Evolutionary conservation across 2,113 vertebrate genomes (phyloP), one percentile per base, ranked within the genome.

Genomic region (Scomber japonicus): DNA sequence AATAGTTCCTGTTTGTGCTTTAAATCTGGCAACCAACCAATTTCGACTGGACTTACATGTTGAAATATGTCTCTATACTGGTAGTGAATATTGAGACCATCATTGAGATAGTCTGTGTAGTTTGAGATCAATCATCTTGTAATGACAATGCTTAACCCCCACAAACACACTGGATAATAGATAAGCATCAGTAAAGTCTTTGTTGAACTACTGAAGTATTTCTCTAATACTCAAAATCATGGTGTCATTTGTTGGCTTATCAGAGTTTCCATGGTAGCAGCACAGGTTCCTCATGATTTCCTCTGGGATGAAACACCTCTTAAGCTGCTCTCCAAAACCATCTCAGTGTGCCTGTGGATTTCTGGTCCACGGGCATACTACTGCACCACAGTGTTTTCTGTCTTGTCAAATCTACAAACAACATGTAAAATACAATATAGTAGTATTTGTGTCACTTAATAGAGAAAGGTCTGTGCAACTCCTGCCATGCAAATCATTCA

Each of bases 261-360:
- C 51, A 51, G 61, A 35, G 86, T 90, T 88, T 57, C 90, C 90
- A 89, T 84, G 85, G 85, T 17, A 89, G 63, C 72, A 11, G 81
- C 81, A 65, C 24, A 67, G 86, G 76, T 78, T 81, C 27, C 65
- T 66, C 62, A 15, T 84, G 66, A 86, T 82, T 78, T 84, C 84
- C 77, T 83, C 19, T 46, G 79, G 78, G 80, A 77, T 67, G 51
- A 54, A 66, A 61, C 78, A 49, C 53, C 71, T 81, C 71, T 69
- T 44, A 56, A 19, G 63, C 55, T 60, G 53, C 62, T 83, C 46
- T 77, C 68, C 9, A 16, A 59, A 31, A 77, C 73, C 67, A 44
- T 64, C 15, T 51, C 60, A 51, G 54, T 53, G 60, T 12, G 17
- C 21, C 75, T 57, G 51, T 50, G 55, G 69, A 70, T 79, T 76